Evolutionary conservation across 2,797 vertebrate genomes (phyloP).

Genomic region (Gymnoscopelus microlampas): DNA sequence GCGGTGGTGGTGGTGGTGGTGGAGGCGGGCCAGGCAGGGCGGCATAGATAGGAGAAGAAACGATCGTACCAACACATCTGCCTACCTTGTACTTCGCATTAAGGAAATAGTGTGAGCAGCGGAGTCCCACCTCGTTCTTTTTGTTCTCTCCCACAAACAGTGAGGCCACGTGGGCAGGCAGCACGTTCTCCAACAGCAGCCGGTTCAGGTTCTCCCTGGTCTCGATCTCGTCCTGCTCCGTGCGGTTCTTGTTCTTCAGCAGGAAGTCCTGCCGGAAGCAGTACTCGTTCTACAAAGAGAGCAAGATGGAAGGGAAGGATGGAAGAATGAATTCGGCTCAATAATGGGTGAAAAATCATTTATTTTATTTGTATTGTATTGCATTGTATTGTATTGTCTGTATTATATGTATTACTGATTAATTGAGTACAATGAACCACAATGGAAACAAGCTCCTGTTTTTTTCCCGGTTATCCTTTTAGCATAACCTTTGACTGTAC

Average conservation of each 20-base stretch:
- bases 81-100: constrained; percentile 71
- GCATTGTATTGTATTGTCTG: not conserved
- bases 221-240: constrained; percentile 95
- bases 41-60: constrained; percentile 6
- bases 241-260: constrained; percentile 95
- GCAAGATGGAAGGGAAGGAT: not conserved
- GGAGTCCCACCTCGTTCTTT: constrained; percentile 89
- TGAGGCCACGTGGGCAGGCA: constrained; percentile 93
- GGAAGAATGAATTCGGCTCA: not conserved
- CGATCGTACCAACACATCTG: constrained; percentile 1
- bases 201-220: constrained; percentile 98
- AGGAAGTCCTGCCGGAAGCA: constrained; percentile 93
- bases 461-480: no score
- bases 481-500: no score
- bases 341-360: no score
- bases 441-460: no score
- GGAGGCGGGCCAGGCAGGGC: constrained; percentile 14
- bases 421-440: no score
- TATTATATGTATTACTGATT: no score
- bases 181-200: constrained; percentile 95
- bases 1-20: not conserved
- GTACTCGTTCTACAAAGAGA: constrained; percentile 87
- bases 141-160: constrained; percentile 96
- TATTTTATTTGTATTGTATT: not conserved
- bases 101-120: constrained; percentile 65